A percentile compares a stretch with the other conserved stretches of the same genome.
Evolutionary conservation across 1,140 invertebrate species (phyloP).

Genomic region (Procambarus virginalis): DNA sequence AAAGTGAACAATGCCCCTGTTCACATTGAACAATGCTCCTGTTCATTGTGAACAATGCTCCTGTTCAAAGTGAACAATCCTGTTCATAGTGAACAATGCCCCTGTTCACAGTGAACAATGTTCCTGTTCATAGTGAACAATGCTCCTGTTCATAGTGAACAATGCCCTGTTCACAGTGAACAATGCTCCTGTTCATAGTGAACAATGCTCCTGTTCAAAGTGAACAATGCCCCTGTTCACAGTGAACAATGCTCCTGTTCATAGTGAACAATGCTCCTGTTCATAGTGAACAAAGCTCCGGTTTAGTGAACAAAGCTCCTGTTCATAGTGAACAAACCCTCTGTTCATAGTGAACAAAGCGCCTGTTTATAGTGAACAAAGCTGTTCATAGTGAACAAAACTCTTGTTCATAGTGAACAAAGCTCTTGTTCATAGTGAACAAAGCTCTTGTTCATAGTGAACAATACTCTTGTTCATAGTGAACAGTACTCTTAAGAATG

Average conservation of each 20-base stretch:
- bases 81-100: neutral
- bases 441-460: neutral
- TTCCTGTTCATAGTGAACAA: neutral
- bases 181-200: neutral
- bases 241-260: neutral
- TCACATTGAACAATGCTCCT: neutral
- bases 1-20: neutral
- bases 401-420: neutral
- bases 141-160: neutral
- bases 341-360: too few relatives aligned
- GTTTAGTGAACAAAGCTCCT: too few relatives aligned
- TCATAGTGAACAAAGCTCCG: too few relatives aligned
- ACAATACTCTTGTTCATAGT: too few relatives aligned
- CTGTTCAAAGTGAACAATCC: too few relatives aligned
- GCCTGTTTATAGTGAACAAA: too few relatives aligned
- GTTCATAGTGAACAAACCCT: too few relatives aligned
- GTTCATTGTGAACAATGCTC: too few relatives aligned
- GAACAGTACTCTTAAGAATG: too few relatives aligned
- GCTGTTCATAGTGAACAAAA: neutral
- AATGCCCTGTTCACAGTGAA: neutral
- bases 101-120: neutral
- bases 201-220: too few relatives aligned
- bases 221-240: neutral
- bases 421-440: neutral
- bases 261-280: neutral